Conservation (phyloP, 2,797 vertebrate genomes). For the Pipistrellus pygmaeus region DNA sequence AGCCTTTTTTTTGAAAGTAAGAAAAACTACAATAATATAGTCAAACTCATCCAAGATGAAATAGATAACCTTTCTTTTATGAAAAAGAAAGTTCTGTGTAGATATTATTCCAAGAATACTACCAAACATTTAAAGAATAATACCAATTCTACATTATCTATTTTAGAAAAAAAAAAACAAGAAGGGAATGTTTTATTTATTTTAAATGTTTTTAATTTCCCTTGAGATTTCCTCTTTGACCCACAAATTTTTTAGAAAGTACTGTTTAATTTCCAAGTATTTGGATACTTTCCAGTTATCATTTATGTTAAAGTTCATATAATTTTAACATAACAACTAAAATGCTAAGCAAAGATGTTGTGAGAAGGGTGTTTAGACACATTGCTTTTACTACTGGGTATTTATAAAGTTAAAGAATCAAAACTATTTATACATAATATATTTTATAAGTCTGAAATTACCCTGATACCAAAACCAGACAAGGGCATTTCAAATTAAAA, state of each 20-base stretch:
- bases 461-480: neutral
- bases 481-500: neutral
- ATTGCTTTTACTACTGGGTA: neutral
- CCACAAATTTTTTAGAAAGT: neutral
- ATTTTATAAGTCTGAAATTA: neutral
- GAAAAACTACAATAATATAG: neutral
- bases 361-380: neutral
- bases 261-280: slow-evolving; percentile 50
- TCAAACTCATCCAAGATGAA: slow-evolving; percentile 27
- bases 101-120: neutral
- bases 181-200: slow-evolving; percentile 26
- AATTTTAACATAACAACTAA: slow-evolving; percentile 55
- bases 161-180: neutral
- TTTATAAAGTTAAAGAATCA: neutral
- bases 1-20: neutral
- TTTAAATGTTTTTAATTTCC: slow-evolving; percentile 25
- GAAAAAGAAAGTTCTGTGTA: neutral
- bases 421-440: neutral
- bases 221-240: slow-evolving; percentile 58
- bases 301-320: slow-evolving; percentile 19
- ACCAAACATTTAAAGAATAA: neutral
- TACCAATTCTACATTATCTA: neutral
- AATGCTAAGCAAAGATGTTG: neutral
- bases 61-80: neutral
- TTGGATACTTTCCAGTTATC: neutral